Conservation (phyloP, 2,888 invertebrate species). For the Leistus spinibarbis region DNA sequence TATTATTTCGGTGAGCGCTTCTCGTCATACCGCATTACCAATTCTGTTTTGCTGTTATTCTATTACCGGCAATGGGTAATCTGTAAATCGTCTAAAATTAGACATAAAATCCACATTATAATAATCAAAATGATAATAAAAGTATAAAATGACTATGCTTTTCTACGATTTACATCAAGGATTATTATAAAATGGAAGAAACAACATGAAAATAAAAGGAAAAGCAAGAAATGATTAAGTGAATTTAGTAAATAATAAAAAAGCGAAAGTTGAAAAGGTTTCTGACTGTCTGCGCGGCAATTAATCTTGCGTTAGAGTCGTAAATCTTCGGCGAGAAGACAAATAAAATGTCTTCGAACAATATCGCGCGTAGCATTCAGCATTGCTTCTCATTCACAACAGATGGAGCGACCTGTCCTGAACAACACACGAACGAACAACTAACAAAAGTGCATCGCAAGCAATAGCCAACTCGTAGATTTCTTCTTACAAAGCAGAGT, state of each 20-base stretch:
- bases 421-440: too few species aligned
- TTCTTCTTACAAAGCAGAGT: not conserved
- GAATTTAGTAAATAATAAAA: not conserved
- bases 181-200: too few species aligned
- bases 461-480: not conserved
- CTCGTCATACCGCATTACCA: not conserved
- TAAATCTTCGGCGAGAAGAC: conserved; percentile 32
- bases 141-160: too few species aligned
- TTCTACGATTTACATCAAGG: too few species aligned
- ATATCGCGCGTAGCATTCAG: conserved; percentile 32
- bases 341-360: conserved; percentile 36
- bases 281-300: conserved; percentile 29
- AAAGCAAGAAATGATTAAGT: not conserved
- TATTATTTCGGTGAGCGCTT: not conserved
- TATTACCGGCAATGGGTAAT: too few species aligned
- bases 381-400: not conserved
- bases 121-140: too few species aligned
- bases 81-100: too few species aligned
- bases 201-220: not conserved
- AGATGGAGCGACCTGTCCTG: not conserved
- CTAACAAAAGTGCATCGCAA: not conserved
- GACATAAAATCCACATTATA: too few species aligned
- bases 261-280: not conserved
- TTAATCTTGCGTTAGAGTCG: conserved; percentile 25
- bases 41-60: not conserved